Conservation (phyloP, 2,888 invertebrate genomes). For the Lysandra coridon region DNA sequence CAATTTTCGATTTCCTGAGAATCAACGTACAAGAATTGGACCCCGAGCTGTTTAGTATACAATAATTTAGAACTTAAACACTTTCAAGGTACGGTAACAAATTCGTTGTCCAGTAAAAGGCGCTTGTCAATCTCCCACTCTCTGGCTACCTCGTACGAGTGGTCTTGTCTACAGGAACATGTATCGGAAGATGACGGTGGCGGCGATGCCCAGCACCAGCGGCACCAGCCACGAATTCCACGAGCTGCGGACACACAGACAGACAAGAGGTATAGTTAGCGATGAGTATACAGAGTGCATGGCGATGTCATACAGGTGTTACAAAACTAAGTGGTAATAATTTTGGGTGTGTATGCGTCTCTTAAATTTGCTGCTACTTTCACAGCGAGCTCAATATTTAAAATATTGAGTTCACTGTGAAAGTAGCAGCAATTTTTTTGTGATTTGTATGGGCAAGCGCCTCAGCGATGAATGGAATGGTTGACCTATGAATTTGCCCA, state of each 20-base stretch:
- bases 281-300: too few species aligned
- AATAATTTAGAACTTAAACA: not conserved
- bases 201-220: slow-evolving; percentile 83
- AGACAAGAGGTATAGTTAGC: not conserved
- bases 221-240: slow-evolving; percentile 85
- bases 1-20: not conserved
- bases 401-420: too few species aligned
- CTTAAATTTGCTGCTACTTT: too few species aligned
- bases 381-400: too few species aligned
- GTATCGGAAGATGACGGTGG: slow-evolving; percentile 85
- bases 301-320: too few species aligned
- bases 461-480: too few species aligned
- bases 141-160: not conserved
- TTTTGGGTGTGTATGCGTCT: too few species aligned
- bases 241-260: slow-evolving; percentile 51
- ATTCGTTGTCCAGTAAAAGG: not conserved
- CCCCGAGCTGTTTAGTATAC: not conserved
- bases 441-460: too few species aligned
- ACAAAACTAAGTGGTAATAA: too few species aligned
- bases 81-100: not conserved
- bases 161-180: slow-evolving; percentile 72
- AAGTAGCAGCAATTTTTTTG: too few species aligned
- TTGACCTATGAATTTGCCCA: too few species aligned
- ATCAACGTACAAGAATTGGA: not conserved
- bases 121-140: not conserved